These are phyloP conservation scores for Nothoprocta perdicaria DNA, from an alignment of 2,113 vertebrate species.

Conservation along the genomic window DNA sequence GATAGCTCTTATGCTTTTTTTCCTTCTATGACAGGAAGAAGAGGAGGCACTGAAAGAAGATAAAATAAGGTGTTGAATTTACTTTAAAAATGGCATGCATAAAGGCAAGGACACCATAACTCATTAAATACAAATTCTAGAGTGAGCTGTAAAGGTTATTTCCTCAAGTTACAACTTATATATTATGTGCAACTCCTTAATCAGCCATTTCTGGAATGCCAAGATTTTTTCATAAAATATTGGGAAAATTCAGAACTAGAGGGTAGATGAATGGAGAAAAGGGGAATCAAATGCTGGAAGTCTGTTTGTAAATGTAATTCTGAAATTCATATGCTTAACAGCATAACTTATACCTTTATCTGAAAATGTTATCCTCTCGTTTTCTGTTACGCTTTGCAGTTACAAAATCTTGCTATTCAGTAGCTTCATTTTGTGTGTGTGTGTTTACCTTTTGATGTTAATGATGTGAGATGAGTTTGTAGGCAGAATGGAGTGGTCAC, in stretches of 20 bases:
- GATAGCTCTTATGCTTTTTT: neutral
- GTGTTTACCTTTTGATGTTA: neutral
- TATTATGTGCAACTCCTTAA: neutral
- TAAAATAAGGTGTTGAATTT: neutral
- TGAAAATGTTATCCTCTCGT: neutral
- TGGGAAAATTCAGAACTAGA: neutral
- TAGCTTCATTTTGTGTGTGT: neutral
- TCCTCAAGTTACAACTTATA: neutral
- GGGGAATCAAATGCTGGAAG: neutral
- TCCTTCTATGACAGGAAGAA: neutral
- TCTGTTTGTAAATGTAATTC: neutral
- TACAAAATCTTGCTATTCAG: neutral
- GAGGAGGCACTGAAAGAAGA: neutral
- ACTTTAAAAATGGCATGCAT: neutral
- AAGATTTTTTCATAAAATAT: neutral
- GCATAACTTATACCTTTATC: neutral
- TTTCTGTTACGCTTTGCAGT: neutral
- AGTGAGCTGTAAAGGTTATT: conserved; percentile 17
- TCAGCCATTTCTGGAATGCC: neutral
- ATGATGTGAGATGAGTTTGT: neutral
- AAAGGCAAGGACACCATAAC: neutral
- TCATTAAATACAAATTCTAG: conserved; percentile 27
- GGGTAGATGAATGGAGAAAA: neutral
- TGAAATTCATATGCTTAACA: neutral
- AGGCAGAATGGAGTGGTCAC: neutral